phyloP scores from a whole-genome alignment of 2,797 vertebrate species.

The Tauraco hartlaubi region DNA sequence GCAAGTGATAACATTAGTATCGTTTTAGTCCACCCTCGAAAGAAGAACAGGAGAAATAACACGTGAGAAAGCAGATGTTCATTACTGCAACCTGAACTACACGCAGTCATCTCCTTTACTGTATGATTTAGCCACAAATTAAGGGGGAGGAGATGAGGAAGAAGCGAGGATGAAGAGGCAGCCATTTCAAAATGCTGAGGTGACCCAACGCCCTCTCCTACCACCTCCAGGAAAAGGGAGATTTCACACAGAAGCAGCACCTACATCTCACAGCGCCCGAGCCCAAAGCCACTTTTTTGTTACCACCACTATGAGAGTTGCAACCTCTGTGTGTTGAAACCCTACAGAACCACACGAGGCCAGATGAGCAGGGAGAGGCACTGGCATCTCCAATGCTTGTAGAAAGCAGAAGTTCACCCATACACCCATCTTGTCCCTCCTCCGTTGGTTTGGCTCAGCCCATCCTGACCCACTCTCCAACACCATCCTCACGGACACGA shows the following conservation, averaged over 20 bases:
- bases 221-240: not conserved
- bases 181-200: not conserved
- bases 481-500: not conserved
- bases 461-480: not conserved
- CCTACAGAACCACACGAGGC: fast-evolving
- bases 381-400: not conserved
- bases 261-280: not conserved
- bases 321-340: fast-evolving
- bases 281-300: fast-evolving
- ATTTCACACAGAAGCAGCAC: not conserved
- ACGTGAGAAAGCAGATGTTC: not conserved
- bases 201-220: not conserved
- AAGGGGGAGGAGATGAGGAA: not conserved
- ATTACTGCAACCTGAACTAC: not conserved
- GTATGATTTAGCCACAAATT: not conserved
- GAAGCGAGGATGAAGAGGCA: constrained; percentile 23
- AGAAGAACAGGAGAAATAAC: not conserved
- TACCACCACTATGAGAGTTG: fast-evolving
- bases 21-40: not conserved
- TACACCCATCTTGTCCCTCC: not conserved
- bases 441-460: not conserved
- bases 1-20: not conserved
- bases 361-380: not conserved
- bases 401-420: not conserved
- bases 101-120: not conserved